Evolutionary conservation across 2,888 invertebrate genomes (phyloP).

Genomic region (Mantis religiosa): DNA sequence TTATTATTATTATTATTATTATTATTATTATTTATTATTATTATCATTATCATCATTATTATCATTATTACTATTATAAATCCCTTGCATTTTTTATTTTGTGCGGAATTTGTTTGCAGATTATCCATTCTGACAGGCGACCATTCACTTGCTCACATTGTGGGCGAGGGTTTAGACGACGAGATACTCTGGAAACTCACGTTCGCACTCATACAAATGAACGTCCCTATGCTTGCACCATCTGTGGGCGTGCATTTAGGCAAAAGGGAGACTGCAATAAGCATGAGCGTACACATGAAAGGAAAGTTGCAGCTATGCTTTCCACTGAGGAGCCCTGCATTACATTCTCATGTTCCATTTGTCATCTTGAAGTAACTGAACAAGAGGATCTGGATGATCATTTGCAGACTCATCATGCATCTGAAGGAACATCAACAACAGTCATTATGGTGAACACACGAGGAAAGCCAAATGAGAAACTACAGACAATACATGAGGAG

Average conservation of each 20-base stretch:
- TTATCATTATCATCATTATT: too few species aligned
- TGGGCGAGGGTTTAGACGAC: conserved; percentile 28
- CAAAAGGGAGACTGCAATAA: conserved; percentile 32
- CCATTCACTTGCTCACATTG: conserved; percentile 29
- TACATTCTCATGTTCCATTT: neutral
- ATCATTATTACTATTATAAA: too few species aligned
- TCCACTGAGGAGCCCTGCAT: neutral
- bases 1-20: too few species aligned
- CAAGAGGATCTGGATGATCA: conserved; percentile 19
- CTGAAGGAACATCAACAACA: neutral
- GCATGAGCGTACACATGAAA: conserved; percentile 33
- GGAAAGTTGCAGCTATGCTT: neutral
- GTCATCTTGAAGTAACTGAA: neutral
- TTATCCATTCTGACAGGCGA: conserved; percentile 29
- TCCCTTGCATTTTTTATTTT: neutral
- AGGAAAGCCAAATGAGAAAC: neutral
- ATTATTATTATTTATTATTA: too few species aligned
- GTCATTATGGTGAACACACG: neutral
- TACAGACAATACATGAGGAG: too few species aligned
- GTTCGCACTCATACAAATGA: conserved; percentile 30
- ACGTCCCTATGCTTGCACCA: conserved; percentile 29
- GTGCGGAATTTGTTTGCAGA: neutral
- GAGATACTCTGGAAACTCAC: conserved; percentile 30
- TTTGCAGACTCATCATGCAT: conserved; percentile 12
- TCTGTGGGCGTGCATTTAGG: conserved; percentile 29